phyloP scores from a whole-genome alignment of 1,140 invertebrate species.

The Scaptomyza graminum region DNA sequence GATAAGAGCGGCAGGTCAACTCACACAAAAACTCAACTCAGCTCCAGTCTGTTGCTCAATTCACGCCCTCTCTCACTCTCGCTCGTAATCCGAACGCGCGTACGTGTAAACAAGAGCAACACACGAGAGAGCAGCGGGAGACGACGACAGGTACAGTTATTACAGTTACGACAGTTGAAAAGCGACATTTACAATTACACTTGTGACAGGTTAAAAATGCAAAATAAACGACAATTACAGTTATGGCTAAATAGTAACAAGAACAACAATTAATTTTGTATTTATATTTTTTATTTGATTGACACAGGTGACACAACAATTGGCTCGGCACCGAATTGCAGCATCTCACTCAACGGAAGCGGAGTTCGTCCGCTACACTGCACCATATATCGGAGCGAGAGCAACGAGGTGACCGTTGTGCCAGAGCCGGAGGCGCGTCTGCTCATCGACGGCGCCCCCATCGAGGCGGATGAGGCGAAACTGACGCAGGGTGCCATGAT shows the following conservation, averaged over 20 bases:
- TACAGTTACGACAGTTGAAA: not conserved
- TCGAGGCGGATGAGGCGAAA: constrained; percentile 68
- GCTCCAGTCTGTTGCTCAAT: not conserved
- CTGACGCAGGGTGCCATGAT: constrained; percentile 90
- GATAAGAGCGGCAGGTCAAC: constrained; percentile 29
- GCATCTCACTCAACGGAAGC: constrained; percentile 91
- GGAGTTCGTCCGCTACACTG: constrained; percentile 93
- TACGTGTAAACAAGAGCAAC: constrained; percentile 12
- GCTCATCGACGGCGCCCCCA: constrained; percentile 72
- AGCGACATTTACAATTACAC: constrained; percentile 6
- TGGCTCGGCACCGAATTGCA: constrained; percentile 89
- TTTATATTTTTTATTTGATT: constrained; percentile 30
- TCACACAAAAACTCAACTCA: constrained; percentile 5
- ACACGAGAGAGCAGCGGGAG: constrained; percentile 7
- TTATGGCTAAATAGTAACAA: not conserved
- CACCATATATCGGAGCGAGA: constrained; percentile 87
- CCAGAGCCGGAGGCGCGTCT: constrained; percentile 84
- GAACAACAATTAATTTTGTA: no score
- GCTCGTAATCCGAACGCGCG: constrained; percentile 2
- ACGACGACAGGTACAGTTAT: not conserved
- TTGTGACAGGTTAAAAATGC: not conserved
- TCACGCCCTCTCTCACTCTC: constrained; percentile 2
- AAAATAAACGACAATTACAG: not conserved
- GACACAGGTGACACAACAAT: constrained; percentile 89
- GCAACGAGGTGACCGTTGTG: constrained; percentile 92